Conservation (phyloP, 1,140 invertebrate genomes). For the Calosoma granatense region DNA sequence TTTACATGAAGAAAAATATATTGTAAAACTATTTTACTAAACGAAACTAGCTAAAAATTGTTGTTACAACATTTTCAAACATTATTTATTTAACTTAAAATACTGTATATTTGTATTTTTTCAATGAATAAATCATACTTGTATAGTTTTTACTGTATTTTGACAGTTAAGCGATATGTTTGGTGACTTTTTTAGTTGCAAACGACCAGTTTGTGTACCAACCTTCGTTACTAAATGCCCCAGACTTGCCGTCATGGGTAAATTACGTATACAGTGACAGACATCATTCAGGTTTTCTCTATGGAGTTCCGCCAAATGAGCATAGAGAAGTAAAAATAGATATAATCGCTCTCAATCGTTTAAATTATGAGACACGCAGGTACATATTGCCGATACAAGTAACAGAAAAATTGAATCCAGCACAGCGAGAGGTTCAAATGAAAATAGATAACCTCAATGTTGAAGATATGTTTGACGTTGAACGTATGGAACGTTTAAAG, state of each 20-base stretch:
- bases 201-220: conserved; percentile 54
- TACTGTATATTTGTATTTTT: too few species aligned
- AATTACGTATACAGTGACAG: conserved; percentile 65
- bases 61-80: too few species aligned
- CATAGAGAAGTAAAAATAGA: conserved; percentile 51
- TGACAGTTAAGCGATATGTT: conserved; percentile 3
- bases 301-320: conserved; percentile 61
- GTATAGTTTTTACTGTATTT: not conserved
- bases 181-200: too few species aligned
- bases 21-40: too few species aligned
- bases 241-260: conserved; percentile 77
- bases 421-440: conserved; percentile 67
- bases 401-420: conserved; percentile 51
- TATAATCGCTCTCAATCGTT: conserved; percentile 63
- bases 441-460: conserved; percentile 85
- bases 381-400: conserved; percentile 53
- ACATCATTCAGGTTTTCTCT: conserved; percentile 64
- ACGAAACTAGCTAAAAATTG: too few species aligned
- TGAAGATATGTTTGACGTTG: conserved; percentile 63
- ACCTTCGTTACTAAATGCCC: conserved; percentile 54
- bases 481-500: conserved; percentile 55
- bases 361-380: conserved; percentile 65
- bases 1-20: too few species aligned
- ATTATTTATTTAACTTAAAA: too few species aligned
- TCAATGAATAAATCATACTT: too few species aligned